A percentile compares a stretch with the other conserved stretches of the same genome.
Evolutionary conservation across 2,888 invertebrate species (phyloP).

Genomic region (Limulus polyphemus): DNA sequence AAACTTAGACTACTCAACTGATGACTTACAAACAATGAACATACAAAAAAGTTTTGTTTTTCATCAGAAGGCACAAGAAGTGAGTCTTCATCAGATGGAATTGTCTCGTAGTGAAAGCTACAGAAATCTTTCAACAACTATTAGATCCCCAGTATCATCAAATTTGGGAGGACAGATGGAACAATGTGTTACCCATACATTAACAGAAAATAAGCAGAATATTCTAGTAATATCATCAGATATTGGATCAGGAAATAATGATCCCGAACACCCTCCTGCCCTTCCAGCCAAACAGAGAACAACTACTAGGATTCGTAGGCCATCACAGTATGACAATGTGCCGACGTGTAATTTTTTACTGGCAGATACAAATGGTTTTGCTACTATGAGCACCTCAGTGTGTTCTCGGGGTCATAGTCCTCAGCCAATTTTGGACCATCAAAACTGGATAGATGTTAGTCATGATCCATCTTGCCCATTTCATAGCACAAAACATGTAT

Average conservation of each 20-base stretch:
- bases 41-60: too few species aligned
- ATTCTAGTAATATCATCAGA: too few species aligned
- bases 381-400: background rate
- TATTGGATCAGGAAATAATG: background rate
- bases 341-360: too few species aligned
- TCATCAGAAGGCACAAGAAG: too few species aligned
- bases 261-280: constrained; percentile 40
- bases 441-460: constrained; percentile 14
- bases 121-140: too few species aligned
- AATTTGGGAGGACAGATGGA: too few species aligned
- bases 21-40: constrained; percentile 13
- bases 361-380: background rate
- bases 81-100: too few species aligned
- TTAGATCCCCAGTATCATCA: too few species aligned
- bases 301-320: constrained; percentile 43
- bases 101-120: too few species aligned
- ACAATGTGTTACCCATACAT: too few species aligned
- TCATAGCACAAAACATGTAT: constrained; percentile 7
- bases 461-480: constrained; percentile 20
- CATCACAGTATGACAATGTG: constrained; percentile 56
- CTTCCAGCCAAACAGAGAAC: constrained; percentile 50
- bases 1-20: constrained; percentile 63
- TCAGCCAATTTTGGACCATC: constrained; percentile 4
- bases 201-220: too few species aligned
- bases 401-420: constrained; percentile 19